phyloP scores from a whole-genome alignment of 2,888 invertebrate species.

The Polydrusus tereticollis region DNA sequence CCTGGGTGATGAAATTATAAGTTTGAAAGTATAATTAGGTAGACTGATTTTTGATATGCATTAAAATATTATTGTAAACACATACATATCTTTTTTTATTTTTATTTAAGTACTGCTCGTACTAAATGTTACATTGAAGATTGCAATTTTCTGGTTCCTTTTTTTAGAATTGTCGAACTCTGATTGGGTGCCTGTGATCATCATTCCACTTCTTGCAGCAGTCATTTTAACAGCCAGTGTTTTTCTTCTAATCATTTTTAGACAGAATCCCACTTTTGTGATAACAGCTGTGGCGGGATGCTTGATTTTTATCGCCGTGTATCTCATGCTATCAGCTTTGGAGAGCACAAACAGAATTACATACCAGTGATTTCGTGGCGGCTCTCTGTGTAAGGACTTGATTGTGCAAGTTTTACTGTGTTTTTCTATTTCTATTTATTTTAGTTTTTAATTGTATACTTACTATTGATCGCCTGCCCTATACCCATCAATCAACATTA shows the following conservation, averaged over 20 bases:
- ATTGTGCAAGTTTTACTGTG: not conserved
- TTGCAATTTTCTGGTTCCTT: too few species aligned
- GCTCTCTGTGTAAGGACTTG: not conserved
- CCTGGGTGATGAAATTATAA: too few species aligned
- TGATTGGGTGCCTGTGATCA: conserved; percentile 58
- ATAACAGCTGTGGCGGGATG: conserved; percentile 67
- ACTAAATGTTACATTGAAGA: too few species aligned
- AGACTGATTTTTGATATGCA: too few species aligned
- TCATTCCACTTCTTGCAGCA: conserved; percentile 61
- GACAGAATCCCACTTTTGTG: conserved; percentile 67
- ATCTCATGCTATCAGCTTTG: conserved; percentile 61
- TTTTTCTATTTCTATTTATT: too few species aligned
- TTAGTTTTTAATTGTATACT: too few species aligned
- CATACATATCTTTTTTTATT: too few species aligned
- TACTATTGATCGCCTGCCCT: too few species aligned
- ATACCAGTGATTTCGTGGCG: not conserved
- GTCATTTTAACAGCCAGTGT: conserved; percentile 61
- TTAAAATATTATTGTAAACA: too few species aligned
- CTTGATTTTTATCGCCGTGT: conserved; percentile 66
- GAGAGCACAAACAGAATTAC: conserved; percentile 24
- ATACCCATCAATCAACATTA: too few species aligned
- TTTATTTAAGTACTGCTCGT: too few species aligned
- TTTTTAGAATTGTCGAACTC: conserved; percentile 54
- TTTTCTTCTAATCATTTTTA: conserved; percentile 66
- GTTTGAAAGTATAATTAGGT: too few species aligned